phyloP scores from a whole-genome alignment of 2,888 invertebrate genomes.

The Drosophila kanekoi region DNA sequence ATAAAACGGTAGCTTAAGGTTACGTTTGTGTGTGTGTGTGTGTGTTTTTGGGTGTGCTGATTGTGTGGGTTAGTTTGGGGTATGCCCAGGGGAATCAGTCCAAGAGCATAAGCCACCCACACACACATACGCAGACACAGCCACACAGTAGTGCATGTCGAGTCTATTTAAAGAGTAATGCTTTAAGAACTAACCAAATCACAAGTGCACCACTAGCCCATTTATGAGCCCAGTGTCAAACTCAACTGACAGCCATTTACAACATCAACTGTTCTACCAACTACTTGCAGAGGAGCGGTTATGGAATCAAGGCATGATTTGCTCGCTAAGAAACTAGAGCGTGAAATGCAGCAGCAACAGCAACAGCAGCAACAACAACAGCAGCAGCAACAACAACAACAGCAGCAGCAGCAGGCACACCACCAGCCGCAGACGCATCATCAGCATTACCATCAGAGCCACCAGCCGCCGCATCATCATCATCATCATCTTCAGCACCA shows the following conservation, averaged over 20 bases:
- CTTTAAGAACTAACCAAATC: slow-evolving; percentile 37
- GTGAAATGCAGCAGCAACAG: slow-evolving; percentile 81
- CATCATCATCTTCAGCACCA: slow-evolving; percentile 72
- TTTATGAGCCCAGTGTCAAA: background rate
- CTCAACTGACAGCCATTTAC: slow-evolving; percentile 10
- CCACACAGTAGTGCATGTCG: slow-evolving; percentile 26
- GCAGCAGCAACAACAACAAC: slow-evolving; percentile 51
- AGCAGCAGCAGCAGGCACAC: slow-evolving; percentile 77
- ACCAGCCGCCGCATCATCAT: slow-evolving; percentile 58
- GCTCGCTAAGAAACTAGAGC: slow-evolving; percentile 84
- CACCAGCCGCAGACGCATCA: slow-evolving; percentile 81
- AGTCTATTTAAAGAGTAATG: slow-evolving; percentile 10
- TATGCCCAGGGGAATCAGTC: slow-evolving; percentile 9
- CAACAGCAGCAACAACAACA: slow-evolving; percentile 61
- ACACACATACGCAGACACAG: background rate
- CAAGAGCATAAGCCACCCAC: slow-evolving; percentile 1
- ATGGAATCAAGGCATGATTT: slow-evolving; percentile 86
- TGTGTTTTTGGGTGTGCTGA: slow-evolving; percentile 1
- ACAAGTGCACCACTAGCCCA: slow-evolving; percentile 19
- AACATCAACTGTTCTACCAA: slow-evolving; percentile 22
- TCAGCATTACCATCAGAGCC: slow-evolving; percentile 63
- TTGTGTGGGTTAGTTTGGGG: slow-evolving; percentile 10
- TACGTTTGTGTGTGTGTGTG: slow-evolving; percentile 4
- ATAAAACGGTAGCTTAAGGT: slow-evolving; percentile 41
- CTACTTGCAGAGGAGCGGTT: slow-evolving; percentile 85